Percentiles rank a stretch among this genome's conserved stretches.
These are phyloP conservation scores for Apteryx owenii DNA, from an alignment of 2,113 vertebrate genomes.

Conservation along the genomic window DNA sequence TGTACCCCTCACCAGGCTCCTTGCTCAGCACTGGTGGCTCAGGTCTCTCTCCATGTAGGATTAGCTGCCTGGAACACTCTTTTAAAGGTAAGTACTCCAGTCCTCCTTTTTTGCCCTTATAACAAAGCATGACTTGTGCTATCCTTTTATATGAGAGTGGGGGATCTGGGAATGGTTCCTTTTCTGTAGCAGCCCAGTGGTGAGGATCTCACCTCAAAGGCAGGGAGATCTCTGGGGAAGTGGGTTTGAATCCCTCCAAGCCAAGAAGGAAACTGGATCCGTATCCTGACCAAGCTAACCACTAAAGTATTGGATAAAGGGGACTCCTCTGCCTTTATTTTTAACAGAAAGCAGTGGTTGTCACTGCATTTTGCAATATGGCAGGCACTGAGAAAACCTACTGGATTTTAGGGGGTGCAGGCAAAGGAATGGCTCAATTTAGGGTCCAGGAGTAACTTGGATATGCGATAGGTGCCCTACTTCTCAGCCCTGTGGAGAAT, in stretches of 20 bases:
- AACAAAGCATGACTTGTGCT: neutral
- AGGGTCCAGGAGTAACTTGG: neutral
- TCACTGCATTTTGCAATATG: neutral
- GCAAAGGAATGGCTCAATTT: neutral
- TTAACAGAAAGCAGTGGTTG: neutral
- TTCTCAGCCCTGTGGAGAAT: neutral
- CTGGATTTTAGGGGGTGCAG: neutral
- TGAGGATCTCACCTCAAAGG: neutral
- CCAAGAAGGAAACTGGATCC: neutral
- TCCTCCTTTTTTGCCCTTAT: neutral
- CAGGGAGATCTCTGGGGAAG: neutral
- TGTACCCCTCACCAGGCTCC: neutral
- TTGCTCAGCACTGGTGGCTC: neutral
- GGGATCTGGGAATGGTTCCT: neutral
- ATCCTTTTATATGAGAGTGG: accelerated
- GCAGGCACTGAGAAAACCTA: neutral
- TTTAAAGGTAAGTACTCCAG: neutral
- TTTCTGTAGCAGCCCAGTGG: neutral
- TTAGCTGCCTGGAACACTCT: neutral
- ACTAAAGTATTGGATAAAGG: neutral
- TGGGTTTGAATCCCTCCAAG: neutral
- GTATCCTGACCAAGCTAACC: neutral
- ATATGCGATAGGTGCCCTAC: neutral
- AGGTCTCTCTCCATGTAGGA: neutral
- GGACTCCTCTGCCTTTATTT: neutral